Evolutionary conservation across 53 echinoderm and acorn worm genomes (phyloP).

Genomic region (Zoroaster sp.): DNA sequence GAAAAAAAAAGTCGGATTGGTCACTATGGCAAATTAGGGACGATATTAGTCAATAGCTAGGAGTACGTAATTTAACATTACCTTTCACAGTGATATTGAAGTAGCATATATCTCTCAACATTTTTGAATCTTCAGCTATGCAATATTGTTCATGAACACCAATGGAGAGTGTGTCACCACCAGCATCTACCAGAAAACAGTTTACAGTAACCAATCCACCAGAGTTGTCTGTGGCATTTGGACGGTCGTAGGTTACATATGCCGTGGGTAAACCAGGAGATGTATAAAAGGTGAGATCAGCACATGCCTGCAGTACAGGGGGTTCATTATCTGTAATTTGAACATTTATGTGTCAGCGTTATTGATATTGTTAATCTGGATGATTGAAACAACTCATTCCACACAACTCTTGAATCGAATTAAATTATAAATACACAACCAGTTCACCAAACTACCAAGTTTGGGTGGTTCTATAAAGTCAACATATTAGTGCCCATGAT

Average conservation of each 20-base stretch:
- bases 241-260: background rate
- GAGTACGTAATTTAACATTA: too few species aligned
- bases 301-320: background rate
- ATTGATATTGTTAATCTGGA: too few species aligned
- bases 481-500: too few species aligned
- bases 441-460: too few species aligned
- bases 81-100: slow-evolving; percentile 2
- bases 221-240: slow-evolving; percentile 1
- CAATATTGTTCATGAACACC: background rate
- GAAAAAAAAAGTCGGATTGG: too few species aligned
- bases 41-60: too few species aligned
- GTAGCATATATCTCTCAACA: background rate
- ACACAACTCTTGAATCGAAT: too few species aligned
- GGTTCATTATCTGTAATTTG: background rate
- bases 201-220: background rate
- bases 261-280: slow-evolving; percentile 1
- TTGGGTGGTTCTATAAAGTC: too few species aligned
- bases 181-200: background rate
- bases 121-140: background rate
- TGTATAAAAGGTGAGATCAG: background rate
- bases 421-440: too few species aligned
- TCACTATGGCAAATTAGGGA: too few species aligned
- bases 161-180: background rate
- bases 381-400: too few species aligned
- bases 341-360: too few species aligned